Conservation (phyloP, 2,113 vertebrate species). For the Ranitomeya variabilis region DNA sequence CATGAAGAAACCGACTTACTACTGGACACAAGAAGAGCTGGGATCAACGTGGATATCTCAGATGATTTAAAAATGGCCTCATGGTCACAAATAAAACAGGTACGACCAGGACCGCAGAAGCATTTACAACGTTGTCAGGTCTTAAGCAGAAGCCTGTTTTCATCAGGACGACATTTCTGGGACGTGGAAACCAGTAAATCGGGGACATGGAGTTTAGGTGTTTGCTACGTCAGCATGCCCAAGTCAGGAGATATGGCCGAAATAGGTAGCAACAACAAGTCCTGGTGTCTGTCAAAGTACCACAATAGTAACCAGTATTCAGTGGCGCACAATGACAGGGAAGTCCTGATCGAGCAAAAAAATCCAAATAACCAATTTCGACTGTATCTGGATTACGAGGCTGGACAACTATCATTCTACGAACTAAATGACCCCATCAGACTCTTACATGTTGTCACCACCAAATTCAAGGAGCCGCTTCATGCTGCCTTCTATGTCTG, state of each 20-base stretch:
- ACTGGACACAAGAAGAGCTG: not conserved
- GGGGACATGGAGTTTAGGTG: not conserved
- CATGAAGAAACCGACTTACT: not conserved
- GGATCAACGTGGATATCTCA: not conserved
- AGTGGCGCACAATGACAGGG: not conserved
- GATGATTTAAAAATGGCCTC: not conserved
- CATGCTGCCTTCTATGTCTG: not conserved
- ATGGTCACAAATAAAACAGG: not conserved
- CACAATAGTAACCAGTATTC: not conserved
- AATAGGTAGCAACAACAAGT: not conserved
- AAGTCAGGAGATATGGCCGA: not conserved
- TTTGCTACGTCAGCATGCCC: not conserved
- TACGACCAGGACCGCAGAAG: not conserved
- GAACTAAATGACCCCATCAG: not conserved
- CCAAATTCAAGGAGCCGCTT: not conserved
- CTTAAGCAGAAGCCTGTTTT: not conserved
- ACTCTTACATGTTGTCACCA: not conserved
- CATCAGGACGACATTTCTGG: slow-evolving; percentile 20
- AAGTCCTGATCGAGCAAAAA: not conserved
- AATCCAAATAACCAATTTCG: not conserved
- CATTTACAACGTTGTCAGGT: slow-evolving; percentile 7
- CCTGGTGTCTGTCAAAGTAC: not conserved
- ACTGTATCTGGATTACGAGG: slow-evolving; percentile 25
- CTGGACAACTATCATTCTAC: slow-evolving; percentile 9
- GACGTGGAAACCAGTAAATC: not conserved